phyloP scores from a whole-genome alignment of 2,797 vertebrate genomes.

The Lepus townsendii region DNA sequence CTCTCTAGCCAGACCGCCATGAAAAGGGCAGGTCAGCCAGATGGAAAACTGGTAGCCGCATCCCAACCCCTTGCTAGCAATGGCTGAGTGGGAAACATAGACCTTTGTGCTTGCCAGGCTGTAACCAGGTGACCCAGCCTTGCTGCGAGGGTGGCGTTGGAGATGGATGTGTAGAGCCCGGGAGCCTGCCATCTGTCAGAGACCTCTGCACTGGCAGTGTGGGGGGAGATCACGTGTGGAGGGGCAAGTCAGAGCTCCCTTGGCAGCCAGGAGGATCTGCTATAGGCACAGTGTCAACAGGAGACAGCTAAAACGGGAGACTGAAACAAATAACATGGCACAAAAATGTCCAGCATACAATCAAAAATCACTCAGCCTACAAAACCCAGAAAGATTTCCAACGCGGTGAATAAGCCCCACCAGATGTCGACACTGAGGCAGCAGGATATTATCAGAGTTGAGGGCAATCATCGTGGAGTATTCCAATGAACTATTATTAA shows the following conservation, averaged over 20 bases:
- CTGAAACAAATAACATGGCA: background rate
- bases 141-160: too few species aligned
- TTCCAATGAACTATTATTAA: background rate
- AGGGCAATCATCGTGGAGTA: background rate
- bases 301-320: background rate
- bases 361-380: background rate
- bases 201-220: background rate
- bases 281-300: too few species aligned
- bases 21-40: background rate
- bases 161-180: background rate
- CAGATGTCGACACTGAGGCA: background rate
- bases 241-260: background rate
- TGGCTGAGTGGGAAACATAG: background rate
- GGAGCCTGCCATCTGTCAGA: background rate
- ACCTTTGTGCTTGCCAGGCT: background rate
- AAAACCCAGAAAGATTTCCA: background rate
- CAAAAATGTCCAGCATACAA: background rate
- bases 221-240: background rate
- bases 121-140: background rate
- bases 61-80: too few species aligned
- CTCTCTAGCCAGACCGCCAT: background rate
- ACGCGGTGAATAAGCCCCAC: background rate
- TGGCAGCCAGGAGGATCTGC: too few species aligned
- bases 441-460: background rate
- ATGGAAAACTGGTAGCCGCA: background rate